Conservation (phyloP, 2,888 invertebrate genomes). For the Orchestes rusci region DNA sequence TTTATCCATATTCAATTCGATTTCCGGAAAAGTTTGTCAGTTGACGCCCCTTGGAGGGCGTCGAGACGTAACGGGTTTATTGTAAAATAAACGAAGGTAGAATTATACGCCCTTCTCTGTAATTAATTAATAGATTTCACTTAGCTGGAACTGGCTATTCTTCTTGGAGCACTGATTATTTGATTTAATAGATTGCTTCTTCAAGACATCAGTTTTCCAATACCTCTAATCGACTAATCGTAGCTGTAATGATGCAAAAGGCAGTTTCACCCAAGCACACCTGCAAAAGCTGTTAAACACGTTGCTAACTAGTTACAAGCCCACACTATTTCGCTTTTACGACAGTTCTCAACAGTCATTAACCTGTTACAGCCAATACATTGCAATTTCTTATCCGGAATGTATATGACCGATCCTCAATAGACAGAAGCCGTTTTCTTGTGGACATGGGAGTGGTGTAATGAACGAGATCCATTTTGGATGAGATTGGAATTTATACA, state of each 20-base stretch:
- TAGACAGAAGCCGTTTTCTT: no score
- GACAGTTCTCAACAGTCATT: constrained; percentile 25
- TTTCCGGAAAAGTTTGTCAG: constrained; percentile 39
- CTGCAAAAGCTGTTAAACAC: constrained; percentile 24
- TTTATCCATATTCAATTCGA: constrained; percentile 44
- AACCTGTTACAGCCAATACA: constrained; percentile 22
- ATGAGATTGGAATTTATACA: no score
- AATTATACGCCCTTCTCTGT: constrained; percentile 31
- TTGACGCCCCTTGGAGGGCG: constrained; percentile 33
- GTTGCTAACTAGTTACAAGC: constrained; percentile 23
- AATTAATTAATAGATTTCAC: constrained; percentile 32
- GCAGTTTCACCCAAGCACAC: constrained; percentile 23
- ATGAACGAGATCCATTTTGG: no score
- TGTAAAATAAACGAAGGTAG: constrained; percentile 31
- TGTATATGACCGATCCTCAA: neutral
- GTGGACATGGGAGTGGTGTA: no score
- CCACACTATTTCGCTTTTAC: constrained; percentile 22
- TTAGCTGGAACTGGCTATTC: constrained; percentile 23
- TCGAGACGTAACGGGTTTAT: constrained; percentile 27
- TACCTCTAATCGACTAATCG: constrained; percentile 19
- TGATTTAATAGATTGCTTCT: no score
- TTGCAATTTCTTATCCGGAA: constrained; percentile 21
- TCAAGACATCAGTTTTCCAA: no score
- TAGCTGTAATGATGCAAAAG: constrained; percentile 19
- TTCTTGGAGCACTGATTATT: no score